These are phyloP conservation scores for Balaeniceps rex DNA, from an alignment of 2,113 vertebrate genomes.

Conservation along the genomic window DNA sequence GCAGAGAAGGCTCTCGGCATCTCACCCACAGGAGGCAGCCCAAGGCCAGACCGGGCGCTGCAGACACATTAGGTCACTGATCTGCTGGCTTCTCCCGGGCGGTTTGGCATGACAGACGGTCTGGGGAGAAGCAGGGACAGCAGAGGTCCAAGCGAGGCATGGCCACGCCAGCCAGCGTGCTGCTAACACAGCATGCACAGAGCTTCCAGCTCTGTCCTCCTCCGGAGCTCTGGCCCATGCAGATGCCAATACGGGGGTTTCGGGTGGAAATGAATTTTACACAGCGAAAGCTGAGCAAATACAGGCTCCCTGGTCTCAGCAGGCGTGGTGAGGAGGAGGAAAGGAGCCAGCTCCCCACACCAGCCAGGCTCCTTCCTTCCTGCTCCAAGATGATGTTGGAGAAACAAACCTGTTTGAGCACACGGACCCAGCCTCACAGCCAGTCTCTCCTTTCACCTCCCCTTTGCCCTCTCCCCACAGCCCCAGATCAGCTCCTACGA, in stretches of 20 bases:
- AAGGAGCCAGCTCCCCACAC: neutral
- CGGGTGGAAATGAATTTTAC: neutral
- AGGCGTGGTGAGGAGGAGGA: neutral
- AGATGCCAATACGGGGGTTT: rapidly evolving
- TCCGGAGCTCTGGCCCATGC: neutral
- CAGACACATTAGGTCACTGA: neutral
- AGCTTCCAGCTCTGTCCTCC: neutral
- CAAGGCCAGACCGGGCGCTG: neutral
- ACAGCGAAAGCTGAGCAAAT: neutral
- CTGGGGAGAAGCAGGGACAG: neutral
- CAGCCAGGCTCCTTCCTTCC: neutral
- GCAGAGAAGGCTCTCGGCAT: neutral
- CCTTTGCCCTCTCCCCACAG: neutral
- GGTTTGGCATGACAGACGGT: neutral
- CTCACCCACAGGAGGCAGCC: neutral
- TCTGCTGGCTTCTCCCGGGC: neutral
- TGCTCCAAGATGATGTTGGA: neutral
- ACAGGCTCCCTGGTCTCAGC: neutral
- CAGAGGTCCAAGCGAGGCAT: neutral
- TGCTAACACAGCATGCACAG: neutral
- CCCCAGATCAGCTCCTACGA: neutral
- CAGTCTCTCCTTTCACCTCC: neutral
- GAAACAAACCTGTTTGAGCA: neutral
- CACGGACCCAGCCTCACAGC: neutral
- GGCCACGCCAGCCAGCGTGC: neutral